Evolutionary conservation across 2,113 vertebrate genomes (phyloP).

Genomic region (Podarcis raffonei): DNA sequence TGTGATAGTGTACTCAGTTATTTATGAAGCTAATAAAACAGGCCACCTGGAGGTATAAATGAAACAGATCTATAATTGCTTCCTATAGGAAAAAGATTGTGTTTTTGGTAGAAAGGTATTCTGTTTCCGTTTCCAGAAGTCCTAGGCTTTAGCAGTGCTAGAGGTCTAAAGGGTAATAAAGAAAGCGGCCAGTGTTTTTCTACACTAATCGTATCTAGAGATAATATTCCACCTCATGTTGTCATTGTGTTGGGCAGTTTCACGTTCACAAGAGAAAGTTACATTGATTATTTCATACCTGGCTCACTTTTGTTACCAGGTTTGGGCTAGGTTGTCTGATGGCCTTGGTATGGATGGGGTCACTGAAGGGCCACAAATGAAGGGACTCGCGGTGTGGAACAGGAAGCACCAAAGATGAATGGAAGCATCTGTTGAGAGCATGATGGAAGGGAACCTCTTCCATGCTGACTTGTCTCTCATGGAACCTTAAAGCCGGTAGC

Average conservation of each 20-base stretch:
- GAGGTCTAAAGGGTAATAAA: neutral
- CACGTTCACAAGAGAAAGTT: neutral
- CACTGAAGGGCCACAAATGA: too few species aligned
- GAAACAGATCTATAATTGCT: neutral
- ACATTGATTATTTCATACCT: neutral
- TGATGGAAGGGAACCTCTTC: too few species aligned
- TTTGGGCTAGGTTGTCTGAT: neutral
- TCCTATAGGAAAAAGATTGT: neutral
- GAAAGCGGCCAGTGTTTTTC: neutral
- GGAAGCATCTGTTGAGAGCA: neutral
- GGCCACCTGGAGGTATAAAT: constrained; percentile 8
- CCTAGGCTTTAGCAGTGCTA: neutral
- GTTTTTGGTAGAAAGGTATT: neutral
- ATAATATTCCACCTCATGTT: neutral
- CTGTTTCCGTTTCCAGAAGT: neutral
- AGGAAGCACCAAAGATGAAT: too few species aligned
- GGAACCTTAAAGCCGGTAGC: neutral
- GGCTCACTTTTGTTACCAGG: neutral
- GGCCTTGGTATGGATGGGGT: neutral
- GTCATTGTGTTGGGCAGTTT: neutral
- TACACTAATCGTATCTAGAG: neutral
- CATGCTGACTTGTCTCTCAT: neutral
- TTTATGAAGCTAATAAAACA: constrained; percentile 11
- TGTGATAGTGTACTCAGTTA: constrained; percentile 8
- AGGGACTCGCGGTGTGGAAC: neutral